Conservation (phyloP, 2,888 invertebrate species). For the Congeria kusceri region DNA sequence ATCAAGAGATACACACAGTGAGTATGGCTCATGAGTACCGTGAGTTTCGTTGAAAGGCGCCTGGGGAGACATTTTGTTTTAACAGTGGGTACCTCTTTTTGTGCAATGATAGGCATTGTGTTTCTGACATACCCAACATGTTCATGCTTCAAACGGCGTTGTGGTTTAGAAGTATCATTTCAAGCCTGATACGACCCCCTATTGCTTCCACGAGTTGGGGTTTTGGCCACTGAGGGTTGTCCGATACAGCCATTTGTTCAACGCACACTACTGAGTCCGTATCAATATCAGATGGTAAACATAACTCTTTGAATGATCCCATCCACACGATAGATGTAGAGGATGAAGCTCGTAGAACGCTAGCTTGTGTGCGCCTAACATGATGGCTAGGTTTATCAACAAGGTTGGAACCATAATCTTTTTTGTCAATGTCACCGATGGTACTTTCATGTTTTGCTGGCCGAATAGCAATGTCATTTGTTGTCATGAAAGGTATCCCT, state of each 20-base stretch:
- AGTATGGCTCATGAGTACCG: neutral
- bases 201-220: conserved; percentile 36
- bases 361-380: conserved; percentile 35
- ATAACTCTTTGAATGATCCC: conserved; percentile 33
- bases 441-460: no score
- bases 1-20: conserved; percentile 29
- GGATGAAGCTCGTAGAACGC: conserved; percentile 4
- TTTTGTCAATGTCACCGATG: no score
- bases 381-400: neutral
- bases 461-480: no score
- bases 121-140: conserved; percentile 15
- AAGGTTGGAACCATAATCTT: conserved; percentile 5
- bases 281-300: conserved; percentile 15
- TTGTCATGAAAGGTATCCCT: no score
- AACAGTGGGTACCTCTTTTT: no score
- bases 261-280: no score
- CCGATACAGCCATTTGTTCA: neutral
- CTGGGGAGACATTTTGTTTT: neutral
- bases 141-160: conserved; percentile 22
- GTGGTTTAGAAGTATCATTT: conserved; percentile 37
- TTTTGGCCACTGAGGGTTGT: conserved; percentile 4
- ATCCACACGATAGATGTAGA: conserved; percentile 30
- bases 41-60: neutral
- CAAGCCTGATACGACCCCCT: conserved; percentile 16
- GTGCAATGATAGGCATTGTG: conserved; percentile 7